A percentile compares a stretch with the other conserved stretches of the same genome.
These are phyloP conservation scores for Pammene aurita DNA, from an alignment of 2,888 invertebrate species.

Conservation along the genomic window DNA sequence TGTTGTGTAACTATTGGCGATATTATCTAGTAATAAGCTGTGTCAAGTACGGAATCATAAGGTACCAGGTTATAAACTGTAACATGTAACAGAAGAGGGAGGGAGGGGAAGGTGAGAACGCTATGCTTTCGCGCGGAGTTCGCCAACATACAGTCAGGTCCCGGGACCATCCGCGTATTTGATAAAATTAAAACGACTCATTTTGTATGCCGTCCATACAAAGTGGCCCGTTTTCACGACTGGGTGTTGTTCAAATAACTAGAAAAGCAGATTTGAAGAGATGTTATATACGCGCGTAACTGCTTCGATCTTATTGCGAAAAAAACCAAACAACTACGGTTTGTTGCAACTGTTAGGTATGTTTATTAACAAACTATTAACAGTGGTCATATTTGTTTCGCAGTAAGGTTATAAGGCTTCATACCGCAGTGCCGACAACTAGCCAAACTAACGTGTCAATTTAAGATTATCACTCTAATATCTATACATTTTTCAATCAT, in stretches of 20 bases:
- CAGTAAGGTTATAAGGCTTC: not conserved
- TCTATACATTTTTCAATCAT: constrained; percentile 8
- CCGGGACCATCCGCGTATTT: too few relatives aligned
- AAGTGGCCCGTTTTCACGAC: too few relatives aligned
- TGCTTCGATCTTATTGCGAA: not conserved
- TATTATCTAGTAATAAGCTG: constrained; percentile 40
- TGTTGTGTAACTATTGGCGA: constrained; percentile 37
- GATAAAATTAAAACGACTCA: too few relatives aligned
- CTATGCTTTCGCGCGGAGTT: constrained; percentile 28
- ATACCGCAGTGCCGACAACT: constrained; percentile 7
- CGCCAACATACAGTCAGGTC: not conserved
- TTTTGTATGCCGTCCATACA: too few relatives aligned
- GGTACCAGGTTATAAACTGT: constrained; percentile 14
- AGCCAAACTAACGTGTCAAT: constrained; percentile 36
- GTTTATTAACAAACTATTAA: too few relatives aligned
- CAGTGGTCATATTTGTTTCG: too few relatives aligned
- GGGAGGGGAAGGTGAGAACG: not conserved
- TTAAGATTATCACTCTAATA: constrained; percentile 15
- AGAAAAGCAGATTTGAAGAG: too few relatives aligned
- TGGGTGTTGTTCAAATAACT: too few relatives aligned
- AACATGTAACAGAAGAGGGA: not conserved
- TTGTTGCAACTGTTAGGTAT: too few relatives aligned
- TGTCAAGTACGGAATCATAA: constrained; percentile 30
- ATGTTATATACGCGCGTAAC: too few relatives aligned
- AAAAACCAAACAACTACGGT: not conserved